A percentile compares a stretch with the other conserved stretches of the same genome.
Conservation (phyloP, 2,113 vertebrate species). For the Semnornis frantzii region DNA sequence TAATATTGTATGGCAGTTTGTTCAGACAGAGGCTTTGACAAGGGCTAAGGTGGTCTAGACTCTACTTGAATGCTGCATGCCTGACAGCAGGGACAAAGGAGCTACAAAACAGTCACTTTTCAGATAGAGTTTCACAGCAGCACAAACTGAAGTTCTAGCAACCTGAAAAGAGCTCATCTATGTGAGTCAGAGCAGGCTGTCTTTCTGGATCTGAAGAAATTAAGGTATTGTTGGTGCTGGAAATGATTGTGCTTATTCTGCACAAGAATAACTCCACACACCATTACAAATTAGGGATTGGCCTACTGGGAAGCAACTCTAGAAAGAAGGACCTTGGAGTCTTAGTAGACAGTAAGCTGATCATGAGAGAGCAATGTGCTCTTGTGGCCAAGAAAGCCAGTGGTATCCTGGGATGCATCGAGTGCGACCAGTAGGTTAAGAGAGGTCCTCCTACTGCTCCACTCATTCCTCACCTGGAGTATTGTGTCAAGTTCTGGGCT, state of each 20-base stretch:
- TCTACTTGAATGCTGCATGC: not conserved
- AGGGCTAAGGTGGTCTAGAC: not conserved
- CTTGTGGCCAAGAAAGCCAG: too few relatives aligned
- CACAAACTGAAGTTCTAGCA: not conserved
- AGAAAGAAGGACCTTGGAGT: too few relatives aligned
- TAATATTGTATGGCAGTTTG: not conserved
- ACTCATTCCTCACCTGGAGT: too few relatives aligned
- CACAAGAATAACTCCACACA: too few relatives aligned
- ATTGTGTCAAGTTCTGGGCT: too few relatives aligned
- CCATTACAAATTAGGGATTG: too few relatives aligned
- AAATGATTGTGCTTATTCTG: not conserved
- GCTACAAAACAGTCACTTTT: not conserved
- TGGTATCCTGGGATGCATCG: too few relatives aligned
- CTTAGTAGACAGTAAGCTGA: too few relatives aligned
- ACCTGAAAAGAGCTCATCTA: fast-evolving
- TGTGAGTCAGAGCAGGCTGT: not conserved
- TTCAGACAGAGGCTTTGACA: not conserved
- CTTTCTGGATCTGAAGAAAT: not conserved
- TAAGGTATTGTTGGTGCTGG: not conserved
- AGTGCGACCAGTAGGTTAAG: too few relatives aligned
- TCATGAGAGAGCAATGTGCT: too few relatives aligned
- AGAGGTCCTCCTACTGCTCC: too few relatives aligned
- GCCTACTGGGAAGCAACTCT: too few relatives aligned
- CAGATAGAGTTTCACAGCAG: not conserved
- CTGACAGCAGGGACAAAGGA: not conserved